phyloP scores from a whole-genome alignment of 2,888 invertebrate genomes.

The Cheilosia soror region DNA sequence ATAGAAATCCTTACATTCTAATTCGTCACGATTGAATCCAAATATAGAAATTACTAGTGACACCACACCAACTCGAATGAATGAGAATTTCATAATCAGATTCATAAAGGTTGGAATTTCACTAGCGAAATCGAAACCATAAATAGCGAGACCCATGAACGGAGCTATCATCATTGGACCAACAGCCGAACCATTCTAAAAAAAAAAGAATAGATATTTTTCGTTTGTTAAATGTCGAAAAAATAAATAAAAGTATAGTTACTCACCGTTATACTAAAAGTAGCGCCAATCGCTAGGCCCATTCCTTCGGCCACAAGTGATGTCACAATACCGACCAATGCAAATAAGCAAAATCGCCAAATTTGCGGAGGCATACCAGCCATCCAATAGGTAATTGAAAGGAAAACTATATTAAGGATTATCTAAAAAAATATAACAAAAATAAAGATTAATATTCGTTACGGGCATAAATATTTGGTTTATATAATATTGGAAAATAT shows the following conservation, averaged over 20 bases:
- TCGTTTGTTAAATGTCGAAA: neutral
- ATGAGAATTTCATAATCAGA: slow-evolving; percentile 87
- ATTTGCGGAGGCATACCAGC: slow-evolving; percentile 88
- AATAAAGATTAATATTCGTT: neutral
- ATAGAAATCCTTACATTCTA: slow-evolving; percentile 86
- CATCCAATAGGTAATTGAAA: slow-evolving; percentile 87
- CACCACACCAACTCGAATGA: slow-evolving; percentile 87
- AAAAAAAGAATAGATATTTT: slow-evolving; percentile 69
- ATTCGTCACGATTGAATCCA: slow-evolving; percentile 86
- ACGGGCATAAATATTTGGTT: no score
- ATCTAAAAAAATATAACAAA: slow-evolving; percentile 82
- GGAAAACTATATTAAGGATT: slow-evolving; percentile 86
- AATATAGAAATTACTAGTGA: slow-evolving; percentile 87
- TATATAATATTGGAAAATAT: no score
- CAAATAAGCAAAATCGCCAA: slow-evolving; percentile 88
- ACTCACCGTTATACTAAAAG: slow-evolving; percentile 87
- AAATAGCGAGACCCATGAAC: slow-evolving; percentile 88
- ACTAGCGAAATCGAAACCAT: slow-evolving; percentile 89
- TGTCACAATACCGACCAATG: slow-evolving; percentile 87
- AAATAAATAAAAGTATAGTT: no score
- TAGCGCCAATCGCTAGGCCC: slow-evolving; percentile 90
- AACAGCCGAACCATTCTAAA: slow-evolving; percentile 88
- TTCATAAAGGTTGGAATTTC: slow-evolving; percentile 87
- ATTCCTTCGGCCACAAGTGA: slow-evolving; percentile 91
- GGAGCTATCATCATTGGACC: slow-evolving; percentile 88